phyloP scores from a whole-genome alignment of 2,113 vertebrate species.

The Motacilla alba region DNA sequence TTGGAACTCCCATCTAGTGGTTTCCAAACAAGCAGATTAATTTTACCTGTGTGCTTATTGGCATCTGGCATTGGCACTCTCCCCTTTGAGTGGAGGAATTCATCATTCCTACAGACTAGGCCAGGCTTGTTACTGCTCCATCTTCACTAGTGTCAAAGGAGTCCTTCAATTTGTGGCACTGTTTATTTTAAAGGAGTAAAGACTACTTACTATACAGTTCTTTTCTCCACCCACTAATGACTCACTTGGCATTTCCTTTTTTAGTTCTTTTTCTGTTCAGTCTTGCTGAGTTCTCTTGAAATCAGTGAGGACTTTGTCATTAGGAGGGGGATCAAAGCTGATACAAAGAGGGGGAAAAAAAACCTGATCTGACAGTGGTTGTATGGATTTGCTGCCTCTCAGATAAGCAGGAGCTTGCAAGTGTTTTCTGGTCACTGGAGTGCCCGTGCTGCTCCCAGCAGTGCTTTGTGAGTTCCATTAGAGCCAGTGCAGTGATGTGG shows the following conservation, averaged over 20 bases:
- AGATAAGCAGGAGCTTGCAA: background rate
- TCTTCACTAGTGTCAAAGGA: slow-evolving; percentile 9
- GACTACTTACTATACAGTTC: background rate
- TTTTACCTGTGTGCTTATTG: background rate
- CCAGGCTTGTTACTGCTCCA: background rate
- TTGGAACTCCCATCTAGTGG: background rate
- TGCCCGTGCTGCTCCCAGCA: background rate
- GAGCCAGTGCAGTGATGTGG: background rate
- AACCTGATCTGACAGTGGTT: background rate
- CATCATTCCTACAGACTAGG: background rate
- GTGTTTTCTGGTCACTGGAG: background rate
- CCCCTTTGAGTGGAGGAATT: background rate
- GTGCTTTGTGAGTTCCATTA: background rate
- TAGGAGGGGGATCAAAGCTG: background rate
- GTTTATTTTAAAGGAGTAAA: slow-evolving; percentile 20
- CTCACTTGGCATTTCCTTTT: slow-evolving; percentile 32
- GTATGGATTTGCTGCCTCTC: slow-evolving; percentile 1
- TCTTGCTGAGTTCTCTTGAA: background rate
- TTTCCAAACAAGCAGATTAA: background rate
- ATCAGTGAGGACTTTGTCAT: background rate
- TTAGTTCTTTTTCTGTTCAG: background rate
- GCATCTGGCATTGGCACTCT: background rate
- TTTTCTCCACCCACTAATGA: background rate
- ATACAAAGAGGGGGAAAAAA: fast-evolving
- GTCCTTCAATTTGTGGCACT: slow-evolving; percentile 1